Evolutionary conservation across 2,888 invertebrate species (phyloP).

Genomic region (Drosophila robusta): DNA sequence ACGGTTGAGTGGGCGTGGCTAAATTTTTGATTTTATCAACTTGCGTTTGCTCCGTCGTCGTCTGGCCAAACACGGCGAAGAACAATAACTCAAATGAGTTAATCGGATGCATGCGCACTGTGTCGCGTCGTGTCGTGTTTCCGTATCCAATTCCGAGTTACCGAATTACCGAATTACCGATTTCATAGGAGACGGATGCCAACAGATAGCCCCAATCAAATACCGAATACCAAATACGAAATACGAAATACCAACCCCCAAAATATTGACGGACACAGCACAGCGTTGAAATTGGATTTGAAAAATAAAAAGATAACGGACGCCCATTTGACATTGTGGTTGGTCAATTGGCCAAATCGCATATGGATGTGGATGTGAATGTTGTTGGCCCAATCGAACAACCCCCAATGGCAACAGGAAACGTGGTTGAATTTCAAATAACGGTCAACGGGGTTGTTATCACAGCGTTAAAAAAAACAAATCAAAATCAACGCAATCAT

Average conservation of each 20-base stretch:
- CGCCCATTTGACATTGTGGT: slow-evolving; percentile 67
- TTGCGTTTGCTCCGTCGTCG: slow-evolving; percentile 92
- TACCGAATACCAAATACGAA: slow-evolving; percentile 20
- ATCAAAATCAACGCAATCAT: slow-evolving; percentile 2
- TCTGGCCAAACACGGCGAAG: slow-evolving; percentile 99
- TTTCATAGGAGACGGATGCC: slow-evolving; percentile 36
- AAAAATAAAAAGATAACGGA: slow-evolving; percentile 79
- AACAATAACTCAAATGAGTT: slow-evolving; percentile 98
- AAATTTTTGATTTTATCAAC: slow-evolving; percentile 87
- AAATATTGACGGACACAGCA: slow-evolving; percentile 51
- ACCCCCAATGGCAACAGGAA: slow-evolving; percentile 42
- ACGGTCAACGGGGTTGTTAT: slow-evolving; percentile 58
- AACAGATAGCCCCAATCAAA: slow-evolving; percentile 2
- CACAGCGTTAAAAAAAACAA: slow-evolving; percentile 24
- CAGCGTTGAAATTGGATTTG: slow-evolving; percentile 58
- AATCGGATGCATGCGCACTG: slow-evolving; percentile 96
- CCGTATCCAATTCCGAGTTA: slow-evolving; percentile 9
- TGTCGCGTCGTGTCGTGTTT: slow-evolving; percentile 59
- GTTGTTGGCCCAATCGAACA: slow-evolving; percentile 49
- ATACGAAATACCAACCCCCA: slow-evolving; percentile 49
- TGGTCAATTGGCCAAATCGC: slow-evolving; percentile 57
- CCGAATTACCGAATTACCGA: slow-evolving; percentile 13
- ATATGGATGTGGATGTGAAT: slow-evolving; percentile 10
- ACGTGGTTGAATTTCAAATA: slow-evolving; percentile 26
- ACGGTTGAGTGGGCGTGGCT: slow-evolving; percentile 88